phyloP scores from a whole-genome alignment of 2,888 invertebrate genomes.

The Hecatera dysodea region DNA sequence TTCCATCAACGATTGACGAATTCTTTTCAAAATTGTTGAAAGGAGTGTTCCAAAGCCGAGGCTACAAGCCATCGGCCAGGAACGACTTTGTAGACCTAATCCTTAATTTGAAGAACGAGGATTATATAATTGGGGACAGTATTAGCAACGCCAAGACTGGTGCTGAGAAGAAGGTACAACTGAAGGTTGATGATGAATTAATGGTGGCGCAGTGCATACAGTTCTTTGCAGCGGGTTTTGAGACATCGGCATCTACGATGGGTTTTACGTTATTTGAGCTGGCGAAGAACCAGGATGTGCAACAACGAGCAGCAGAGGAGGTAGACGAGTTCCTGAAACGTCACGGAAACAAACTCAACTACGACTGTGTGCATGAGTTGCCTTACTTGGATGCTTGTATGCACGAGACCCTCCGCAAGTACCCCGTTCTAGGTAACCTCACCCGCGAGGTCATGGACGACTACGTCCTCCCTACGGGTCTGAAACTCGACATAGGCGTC shows the following conservation, averaged over 20 bases:
- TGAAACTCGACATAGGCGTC: conserved; percentile 59
- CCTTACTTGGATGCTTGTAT: conserved; percentile 77
- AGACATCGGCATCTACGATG: conserved; percentile 76
- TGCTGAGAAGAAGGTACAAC: conserved; percentile 58
- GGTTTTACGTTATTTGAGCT: conserved; percentile 75
- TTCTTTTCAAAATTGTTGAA: conserved; percentile 74
- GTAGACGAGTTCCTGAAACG: conserved; percentile 73
- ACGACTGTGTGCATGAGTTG: conserved; percentile 75
- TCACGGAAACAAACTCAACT: conserved; percentile 64
- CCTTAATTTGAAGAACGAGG: conserved; percentile 71
- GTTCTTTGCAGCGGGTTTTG: conserved; percentile 84
- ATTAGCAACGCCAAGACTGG: conserved; percentile 67
- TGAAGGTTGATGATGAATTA: conserved; percentile 80
- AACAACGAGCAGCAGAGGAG: conserved; percentile 70
- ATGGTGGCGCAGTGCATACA: conserved; percentile 87
- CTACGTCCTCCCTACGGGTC: conserved; percentile 53
- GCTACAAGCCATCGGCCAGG: conserved; percentile 66
- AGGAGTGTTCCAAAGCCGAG: conserved; percentile 70
- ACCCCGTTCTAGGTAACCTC: conserved; percentile 74
- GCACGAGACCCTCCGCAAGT: conserved; percentile 75
- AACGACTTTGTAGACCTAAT: conserved; percentile 79
- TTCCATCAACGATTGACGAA: conserved; percentile 63
- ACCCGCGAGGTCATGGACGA: conserved; percentile 75
- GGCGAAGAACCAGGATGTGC: conserved; percentile 71
- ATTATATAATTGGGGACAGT: conserved; percentile 71